These are phyloP conservation scores for Andricus curvator DNA, from an alignment of 2,888 invertebrate genomes.

Conservation along the genomic window DNA sequence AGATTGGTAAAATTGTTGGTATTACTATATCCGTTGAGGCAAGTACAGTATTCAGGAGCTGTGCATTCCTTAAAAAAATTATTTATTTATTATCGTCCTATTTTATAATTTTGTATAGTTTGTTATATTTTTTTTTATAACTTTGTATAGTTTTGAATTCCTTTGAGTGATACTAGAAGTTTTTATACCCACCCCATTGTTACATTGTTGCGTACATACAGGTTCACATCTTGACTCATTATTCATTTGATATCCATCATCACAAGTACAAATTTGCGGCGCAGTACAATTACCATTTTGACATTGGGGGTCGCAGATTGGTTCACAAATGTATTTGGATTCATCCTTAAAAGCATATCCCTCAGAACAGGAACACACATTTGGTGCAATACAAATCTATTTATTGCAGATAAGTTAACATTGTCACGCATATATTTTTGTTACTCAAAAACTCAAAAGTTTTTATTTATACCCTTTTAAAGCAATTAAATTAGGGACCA, in stretches of 20 bases:
- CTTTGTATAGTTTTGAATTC: neutral
- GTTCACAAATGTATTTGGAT: conserved; percentile 58
- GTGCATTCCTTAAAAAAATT: conserved; percentile 55
- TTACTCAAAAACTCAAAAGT: too few relatives aligned
- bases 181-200: conserved; percentile 56
- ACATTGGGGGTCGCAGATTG: conserved; percentile 71
- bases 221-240: conserved; percentile 58
- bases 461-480: too few relatives aligned
- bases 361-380: conserved; percentile 26
- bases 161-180: neutral
- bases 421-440: too few relatives aligned
- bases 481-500: too few relatives aligned
- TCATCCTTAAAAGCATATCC: conserved; percentile 21
- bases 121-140: too few relatives aligned
- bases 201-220: conserved; percentile 64
- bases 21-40: conserved; percentile 54
- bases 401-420: neutral
- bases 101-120: too few relatives aligned
- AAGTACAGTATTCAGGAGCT: conserved; percentile 56
- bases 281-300: conserved; percentile 77
- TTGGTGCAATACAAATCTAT: conserved; percentile 32
- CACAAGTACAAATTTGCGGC: conserved; percentile 73
- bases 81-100: neutral
- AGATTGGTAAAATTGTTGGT: conserved; percentile 46
- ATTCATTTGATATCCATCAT: conserved; percentile 62